Percentiles rank a stretch among this genome's conserved stretches.
phyloP scores from a whole-genome alignment of 2,113 vertebrate species.

The Sceloporus undulatus region DNA sequence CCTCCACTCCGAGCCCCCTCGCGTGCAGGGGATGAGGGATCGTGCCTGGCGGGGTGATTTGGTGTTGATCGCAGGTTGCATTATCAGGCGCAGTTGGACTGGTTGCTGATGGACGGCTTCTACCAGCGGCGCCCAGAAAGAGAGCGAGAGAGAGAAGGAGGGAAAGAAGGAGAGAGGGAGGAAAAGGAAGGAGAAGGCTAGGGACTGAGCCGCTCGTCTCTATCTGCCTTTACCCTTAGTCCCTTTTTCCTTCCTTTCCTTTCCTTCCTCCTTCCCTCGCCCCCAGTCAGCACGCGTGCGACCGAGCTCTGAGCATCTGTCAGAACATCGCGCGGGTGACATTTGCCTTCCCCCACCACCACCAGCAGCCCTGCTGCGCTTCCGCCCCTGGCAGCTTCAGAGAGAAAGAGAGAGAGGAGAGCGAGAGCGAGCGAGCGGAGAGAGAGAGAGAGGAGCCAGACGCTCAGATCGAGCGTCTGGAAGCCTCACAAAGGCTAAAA shows the following conservation, averaged over 20 bases:
- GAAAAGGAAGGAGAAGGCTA: neutral
- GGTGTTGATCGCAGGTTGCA: constrained; percentile 88
- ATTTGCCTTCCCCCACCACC: constrained; percentile 56
- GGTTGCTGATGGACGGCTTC: constrained; percentile 85
- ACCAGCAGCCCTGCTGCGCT: constrained; percentile 20
- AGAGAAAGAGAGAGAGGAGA: neutral
- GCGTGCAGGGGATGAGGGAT: constrained; percentile 80
- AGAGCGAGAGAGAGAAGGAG: neutral
- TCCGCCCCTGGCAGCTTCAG: constrained; percentile 36
- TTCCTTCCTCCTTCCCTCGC: constrained; percentile 50
- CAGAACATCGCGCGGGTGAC: constrained; percentile 65
- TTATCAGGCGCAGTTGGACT: constrained; percentile 84
- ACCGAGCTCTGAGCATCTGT: constrained; percentile 67
- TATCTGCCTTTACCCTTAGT: constrained; percentile 56
- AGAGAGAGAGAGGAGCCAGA: neutral
- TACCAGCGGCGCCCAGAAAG: constrained; percentile 75
- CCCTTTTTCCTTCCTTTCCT: constrained; percentile 23
- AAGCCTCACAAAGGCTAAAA: neutral
- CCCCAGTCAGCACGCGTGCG: constrained; percentile 42
- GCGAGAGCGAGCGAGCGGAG: too few relatives aligned
- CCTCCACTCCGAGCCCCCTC: constrained; percentile 75
- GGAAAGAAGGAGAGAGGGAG: too few relatives aligned
- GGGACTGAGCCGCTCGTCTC: constrained; percentile 51
- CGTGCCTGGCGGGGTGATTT: constrained; percentile 85
- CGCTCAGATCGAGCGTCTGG: neutral